Evolutionary conservation across 2,888 invertebrate species (phyloP).

Genomic region (Geophilus truncorum): DNA sequence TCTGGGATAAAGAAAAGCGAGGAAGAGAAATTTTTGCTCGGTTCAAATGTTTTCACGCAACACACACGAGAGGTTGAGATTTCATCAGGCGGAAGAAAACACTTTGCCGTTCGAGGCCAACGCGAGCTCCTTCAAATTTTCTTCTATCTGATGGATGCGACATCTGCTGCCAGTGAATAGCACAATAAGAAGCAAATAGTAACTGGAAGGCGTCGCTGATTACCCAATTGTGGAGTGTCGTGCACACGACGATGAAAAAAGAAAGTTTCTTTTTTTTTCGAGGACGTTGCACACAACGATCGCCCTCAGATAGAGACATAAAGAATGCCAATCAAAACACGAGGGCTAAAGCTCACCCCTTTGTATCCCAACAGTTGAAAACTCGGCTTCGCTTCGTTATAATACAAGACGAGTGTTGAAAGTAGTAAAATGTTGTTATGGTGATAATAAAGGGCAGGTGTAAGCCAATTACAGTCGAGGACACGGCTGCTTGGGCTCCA

Average conservation of each 20-base stretch:
- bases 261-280: background rate
- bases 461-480: constrained; percentile 15
- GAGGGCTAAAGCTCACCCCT: background rate
- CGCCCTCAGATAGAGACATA: constrained; percentile 2
- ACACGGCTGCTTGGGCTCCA: background rate
- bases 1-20: background rate
- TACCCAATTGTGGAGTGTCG: constrained; percentile 15
- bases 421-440: constrained; percentile 20
- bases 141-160: constrained; percentile 16
- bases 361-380: background rate
- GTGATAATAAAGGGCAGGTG: constrained; percentile 15
- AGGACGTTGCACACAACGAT: background rate
- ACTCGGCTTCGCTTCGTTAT: background rate
- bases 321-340: constrained; percentile 15
- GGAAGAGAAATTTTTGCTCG: background rate
- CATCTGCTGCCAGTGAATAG: constrained; percentile 11
- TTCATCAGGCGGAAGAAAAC: constrained; percentile 20
- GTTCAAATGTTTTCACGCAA: constrained; percentile 15
- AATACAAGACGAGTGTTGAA: constrained; percentile 7
- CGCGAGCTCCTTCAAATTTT: constrained; percentile 10
- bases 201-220: constrained; percentile 20
- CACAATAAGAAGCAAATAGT: constrained; percentile 20
- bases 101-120: constrained; percentile 11
- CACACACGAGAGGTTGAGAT: background rate
- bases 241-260: background rate